Percentiles rank a stretch among this genome's conserved stretches.
phyloP scores from a whole-genome alignment of 2,797 vertebrate species.

The Myotis myotis region DNA sequence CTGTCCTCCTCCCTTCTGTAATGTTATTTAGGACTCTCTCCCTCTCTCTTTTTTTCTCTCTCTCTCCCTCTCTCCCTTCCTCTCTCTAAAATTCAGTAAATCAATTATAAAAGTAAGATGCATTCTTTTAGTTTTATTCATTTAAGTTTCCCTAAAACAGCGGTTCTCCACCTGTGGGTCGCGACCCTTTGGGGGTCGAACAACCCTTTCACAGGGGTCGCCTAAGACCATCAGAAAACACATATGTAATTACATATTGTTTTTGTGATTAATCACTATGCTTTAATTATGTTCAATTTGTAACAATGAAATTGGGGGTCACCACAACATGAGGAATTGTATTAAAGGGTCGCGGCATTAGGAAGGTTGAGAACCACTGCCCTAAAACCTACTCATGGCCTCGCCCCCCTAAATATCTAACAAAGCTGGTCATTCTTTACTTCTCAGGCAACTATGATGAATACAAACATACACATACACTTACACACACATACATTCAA shows the following conservation, averaged over 20 bases:
- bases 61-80: background rate
- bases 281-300: too few relatives aligned
- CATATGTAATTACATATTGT: too few relatives aligned
- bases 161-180: too few relatives aligned
- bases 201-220: too few relatives aligned
- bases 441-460: slow-evolving; percentile 65
- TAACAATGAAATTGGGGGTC: too few relatives aligned
- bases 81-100: background rate
- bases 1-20: background rate
- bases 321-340: too few relatives aligned
- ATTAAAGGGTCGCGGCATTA: too few relatives aligned
- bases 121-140: background rate
- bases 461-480: slow-evolving; percentile 29
- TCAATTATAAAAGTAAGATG: background rate
- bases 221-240: too few relatives aligned
- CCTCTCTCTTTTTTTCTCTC: too few relatives aligned
- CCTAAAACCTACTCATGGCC: background rate
- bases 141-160: background rate
- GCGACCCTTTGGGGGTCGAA: too few relatives aligned
- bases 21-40: background rate
- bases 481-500: slow-evolving; percentile 56
- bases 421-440: slow-evolving; percentile 49
- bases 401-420: slow-evolving; percentile 66
- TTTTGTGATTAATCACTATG: too few relatives aligned
- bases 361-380: too few relatives aligned